Base-by-base conservation (phyloP, 2,113 vertebrate species). In the Sinocyclocheilus rhinocerous region DNA sequence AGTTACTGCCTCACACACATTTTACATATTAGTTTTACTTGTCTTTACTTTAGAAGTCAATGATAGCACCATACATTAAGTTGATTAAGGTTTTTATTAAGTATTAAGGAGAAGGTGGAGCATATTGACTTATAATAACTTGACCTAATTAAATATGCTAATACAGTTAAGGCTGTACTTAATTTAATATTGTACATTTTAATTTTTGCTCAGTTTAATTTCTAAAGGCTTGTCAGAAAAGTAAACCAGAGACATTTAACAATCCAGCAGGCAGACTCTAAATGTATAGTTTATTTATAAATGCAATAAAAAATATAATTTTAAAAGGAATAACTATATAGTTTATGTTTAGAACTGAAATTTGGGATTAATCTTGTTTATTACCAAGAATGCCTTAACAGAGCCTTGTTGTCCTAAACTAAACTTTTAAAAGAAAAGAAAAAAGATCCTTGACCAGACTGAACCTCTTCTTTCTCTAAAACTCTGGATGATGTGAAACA, bases 401-500 rank as follows among this genome's bases (percentile, higher is more conserved):
- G 45, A 48, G 76, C 15, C 76, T 57, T 57, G 48, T n/a, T 52
- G 52, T 42, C 61, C 78, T 77, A 63, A 82, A 55, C 22, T 78
- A 61, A 84, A 76, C 59, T 65, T 73, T 29, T 10, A 84, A 22
- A 50, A 79, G 61, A 83, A 55, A 77, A 57, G 75, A 72, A 79
- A 72, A 55, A 77, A 57, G 75, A 72, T 42, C 67, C 85, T 84
- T 84, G 83, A 89, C 73, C 70, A 6, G 42, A 65, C 29, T 80
- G 76, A 84, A 78, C 80, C 48, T 76, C 78, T 65, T 65, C 70
- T 81, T 78, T 70, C 83, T 88, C 61, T 59, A 45, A 36, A 83
- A 79, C 50, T 50, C 20, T 22, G 45, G 81, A 73, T 87, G 86
- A 85, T 77, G 83, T 39, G 86, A 92, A 91, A 88, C 22, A 84